Conservation (phyloP, 2,797 vertebrate genomes). For the Pygocentrus nattereri region DNA sequence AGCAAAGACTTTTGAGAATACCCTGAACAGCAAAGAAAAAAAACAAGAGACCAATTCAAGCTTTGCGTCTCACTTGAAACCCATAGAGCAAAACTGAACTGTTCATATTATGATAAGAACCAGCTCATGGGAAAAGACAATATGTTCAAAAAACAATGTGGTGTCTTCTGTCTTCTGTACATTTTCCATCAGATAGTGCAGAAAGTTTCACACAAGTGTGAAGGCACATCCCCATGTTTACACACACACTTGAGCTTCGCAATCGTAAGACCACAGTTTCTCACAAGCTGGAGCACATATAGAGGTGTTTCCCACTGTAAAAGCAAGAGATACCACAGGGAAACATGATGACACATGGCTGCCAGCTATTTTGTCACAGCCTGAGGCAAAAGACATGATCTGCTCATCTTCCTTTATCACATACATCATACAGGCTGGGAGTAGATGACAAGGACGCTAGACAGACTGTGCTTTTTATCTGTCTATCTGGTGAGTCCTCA, state of each 20-base stretch:
- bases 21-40: too few relatives aligned
- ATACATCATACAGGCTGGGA: conserved; percentile 11
- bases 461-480: conserved; percentile 12
- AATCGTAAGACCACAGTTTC: neutral
- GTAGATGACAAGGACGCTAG: neutral
- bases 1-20: too few relatives aligned
- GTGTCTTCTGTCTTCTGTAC: neutral
- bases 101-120: too few relatives aligned
- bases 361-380: conserved; percentile 6
- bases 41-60: too few relatives aligned
- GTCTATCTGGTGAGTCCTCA: neutral
- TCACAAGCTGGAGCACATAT: neutral
- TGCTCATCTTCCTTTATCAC: conserved; percentile 9
- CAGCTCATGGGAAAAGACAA: too few relatives aligned
- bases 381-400: neutral
- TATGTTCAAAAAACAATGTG: neutral
- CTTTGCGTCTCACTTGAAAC: too few relatives aligned
- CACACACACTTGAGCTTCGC: neutral
- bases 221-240: neutral
- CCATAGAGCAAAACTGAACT: too few relatives aligned
- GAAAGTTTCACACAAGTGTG: neutral
- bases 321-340: neutral
- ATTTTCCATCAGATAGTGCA: neutral
- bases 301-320: neutral
- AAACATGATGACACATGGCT: conserved; percentile 10